Base-by-base conservation (phyloP, 2,797 vertebrate genomes). In the Etheostoma nigrum region DNA sequence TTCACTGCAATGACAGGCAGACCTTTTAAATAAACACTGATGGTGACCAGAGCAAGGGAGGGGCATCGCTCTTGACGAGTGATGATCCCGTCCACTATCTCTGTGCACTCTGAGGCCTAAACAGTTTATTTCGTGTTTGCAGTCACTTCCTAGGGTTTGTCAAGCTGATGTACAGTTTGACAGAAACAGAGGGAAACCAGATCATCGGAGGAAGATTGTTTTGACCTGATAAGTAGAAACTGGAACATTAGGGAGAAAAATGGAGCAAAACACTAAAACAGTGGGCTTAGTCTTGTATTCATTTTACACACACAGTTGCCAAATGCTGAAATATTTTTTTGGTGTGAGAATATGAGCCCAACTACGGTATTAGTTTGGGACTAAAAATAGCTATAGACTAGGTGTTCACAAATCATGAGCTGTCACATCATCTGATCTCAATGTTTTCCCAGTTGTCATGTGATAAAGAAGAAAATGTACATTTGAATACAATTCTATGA, bases 71-170 rank as follows among this genome's bases (percentile, higher is more conserved):
- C 93, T 90, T 66, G 78, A 86, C 90, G 89, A 93, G 85, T 94
- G 87, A 93, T 93, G 92, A 94, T 86, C 92, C 85, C 53, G 71
- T 92, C 88, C 84, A 92, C 94, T 98, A 97, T 98, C 97, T 97
- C 94, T 95, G 94, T 93, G 94, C 90, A 90, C 94, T 94, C 91
- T 75, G 69, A 88, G 95, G 94, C 95, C 96, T 96, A 99, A 99
- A 99, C 97, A 97, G 96, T 99, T 97, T 97, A 98, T 97, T 97
- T 97, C 95, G 95, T 97, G 96, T 98, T 98, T 98, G 96, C 96
- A 96, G 95, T 96, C 95, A 97, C 96, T 97, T 99, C 97, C 97
- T 97, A 91, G 93, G 94, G 94, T 96, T 95, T 96, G 96, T 97
- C 96, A 97, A 96, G 96, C 95, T 96, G 96, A 97, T 96, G 95